phyloP scores from a whole-genome alignment of 1,140 invertebrate genomes.

The Pentalonia nigronervosa region DNA sequence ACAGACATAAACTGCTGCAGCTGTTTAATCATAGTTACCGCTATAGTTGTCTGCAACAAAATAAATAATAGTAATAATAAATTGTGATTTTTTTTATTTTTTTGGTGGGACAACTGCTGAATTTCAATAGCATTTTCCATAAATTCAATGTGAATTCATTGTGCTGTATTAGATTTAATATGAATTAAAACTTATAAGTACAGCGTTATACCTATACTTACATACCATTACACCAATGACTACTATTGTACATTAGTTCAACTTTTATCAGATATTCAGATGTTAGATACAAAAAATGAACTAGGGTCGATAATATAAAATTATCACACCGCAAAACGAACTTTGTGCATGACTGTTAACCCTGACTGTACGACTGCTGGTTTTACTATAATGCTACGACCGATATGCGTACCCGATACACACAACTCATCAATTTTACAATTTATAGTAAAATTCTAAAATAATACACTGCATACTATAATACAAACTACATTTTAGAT shows the following conservation, averaged over 20 bases:
- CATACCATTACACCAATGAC: not conserved
- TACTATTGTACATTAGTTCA: not conserved
- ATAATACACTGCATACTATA: not conserved
- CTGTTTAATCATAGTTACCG: not conserved
- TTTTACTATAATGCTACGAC: not conserved
- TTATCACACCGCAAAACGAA: not conserved
- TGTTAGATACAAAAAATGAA: not conserved
- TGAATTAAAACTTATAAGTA: not conserved
- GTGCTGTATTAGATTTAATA: not conserved
- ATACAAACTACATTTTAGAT: not conserved
- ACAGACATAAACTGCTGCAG: not conserved
- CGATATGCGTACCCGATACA: not conserved
- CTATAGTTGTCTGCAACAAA: too few species aligned
- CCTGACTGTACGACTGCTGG: too few species aligned
- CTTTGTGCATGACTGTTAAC: not conserved
- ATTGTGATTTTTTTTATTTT: not conserved
- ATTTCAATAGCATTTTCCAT: not conserved
- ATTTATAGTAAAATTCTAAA: not conserved
- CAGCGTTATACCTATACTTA: too few species aligned
- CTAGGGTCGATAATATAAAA: not conserved
- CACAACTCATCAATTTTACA: not conserved
- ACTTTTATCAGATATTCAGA: not conserved
- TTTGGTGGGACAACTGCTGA: not conserved
- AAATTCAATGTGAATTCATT: not conserved
- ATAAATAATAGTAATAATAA: not conserved